Evolutionary conservation across 2,797 vertebrate genomes (phyloP), one percentile per base, ranked within the genome.

Genomic region (Enteromius treurensis): DNA sequence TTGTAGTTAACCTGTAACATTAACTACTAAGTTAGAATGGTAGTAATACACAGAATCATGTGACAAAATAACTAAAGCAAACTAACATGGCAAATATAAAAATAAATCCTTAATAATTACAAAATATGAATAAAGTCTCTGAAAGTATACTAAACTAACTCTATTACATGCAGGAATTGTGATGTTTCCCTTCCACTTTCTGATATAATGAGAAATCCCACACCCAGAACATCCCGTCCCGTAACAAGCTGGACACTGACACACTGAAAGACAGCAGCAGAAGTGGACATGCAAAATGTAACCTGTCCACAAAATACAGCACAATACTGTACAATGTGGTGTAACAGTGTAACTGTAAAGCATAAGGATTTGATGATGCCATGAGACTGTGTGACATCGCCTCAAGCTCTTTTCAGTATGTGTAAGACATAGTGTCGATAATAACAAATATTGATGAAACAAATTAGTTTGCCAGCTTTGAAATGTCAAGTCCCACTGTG

Each of bases 181-280:
- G 53, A 68, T 32, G 10, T 29, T 45, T 34, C 58, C n/a, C 23
- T 70, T 26, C 51, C 69, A 58, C 51, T 76, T 3, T 2, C 74
- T 69, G 69, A 64, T 76, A 84, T 42, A 55, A 79, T 80, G 55
- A 70, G 53, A 73, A 49, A 68, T 71, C 55, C 80, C 65, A 75
- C 40, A 60, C 58, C 15, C 58, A 83, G 80, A 71, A 55, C 32
- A 65, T 51, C 53, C 15, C 2, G 3, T 49, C 47, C 79, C 74
- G 58, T 85, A 81, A 83, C 67, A 58, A 82, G 68, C 80, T 71
- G 34, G 55, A 77, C 13, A 74, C 15, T 62, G 65, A 51, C 45
- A 47, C 11, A 69, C 77, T 74, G 85, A 83, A 71, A 83, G 73
- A 70, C 77, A 70, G 83, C 68, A 78, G 83, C 67, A 79, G 23